Evolutionary conservation across 1,140 invertebrate genomes (phyloP).

Genomic region (Aphis craccivora): DNA sequence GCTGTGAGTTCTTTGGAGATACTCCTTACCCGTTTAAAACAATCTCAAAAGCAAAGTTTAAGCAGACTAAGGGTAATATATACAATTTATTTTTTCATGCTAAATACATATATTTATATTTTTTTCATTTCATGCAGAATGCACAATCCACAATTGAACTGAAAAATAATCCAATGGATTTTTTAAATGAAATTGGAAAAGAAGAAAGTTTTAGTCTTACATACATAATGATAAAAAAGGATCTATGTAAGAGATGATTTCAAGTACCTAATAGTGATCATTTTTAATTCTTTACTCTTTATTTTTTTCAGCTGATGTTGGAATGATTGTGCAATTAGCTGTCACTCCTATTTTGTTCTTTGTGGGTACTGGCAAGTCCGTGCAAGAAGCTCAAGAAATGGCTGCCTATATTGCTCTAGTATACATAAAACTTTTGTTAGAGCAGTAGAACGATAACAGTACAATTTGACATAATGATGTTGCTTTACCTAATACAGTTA

Average conservation of each 20-base stretch:
- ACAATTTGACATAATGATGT: background rate
- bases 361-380: background rate
- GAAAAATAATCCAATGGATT: background rate
- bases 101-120: background rate
- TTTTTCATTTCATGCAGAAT: background rate
- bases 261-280: no score
- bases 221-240: background rate
- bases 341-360: background rate
- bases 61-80: background rate
- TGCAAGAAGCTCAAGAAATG: background rate
- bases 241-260: background rate
- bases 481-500: background rate
- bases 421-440: constrained; percentile 40
- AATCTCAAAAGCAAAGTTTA: background rate
- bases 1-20: background rate
- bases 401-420: background rate
- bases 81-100: background rate
- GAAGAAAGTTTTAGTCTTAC: background rate
- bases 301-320: background rate
- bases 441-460: background rate
- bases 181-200: constrained; percentile 12
- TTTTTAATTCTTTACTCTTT: background rate
- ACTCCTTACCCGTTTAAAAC: background rate
- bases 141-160: background rate
- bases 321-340: background rate